Evolutionary conservation across 35 echinoderm and acorn worm genomes (phyloP), one percentile per base, ranked within the genome.

Genomic region (Amphiura filiformis): DNA sequence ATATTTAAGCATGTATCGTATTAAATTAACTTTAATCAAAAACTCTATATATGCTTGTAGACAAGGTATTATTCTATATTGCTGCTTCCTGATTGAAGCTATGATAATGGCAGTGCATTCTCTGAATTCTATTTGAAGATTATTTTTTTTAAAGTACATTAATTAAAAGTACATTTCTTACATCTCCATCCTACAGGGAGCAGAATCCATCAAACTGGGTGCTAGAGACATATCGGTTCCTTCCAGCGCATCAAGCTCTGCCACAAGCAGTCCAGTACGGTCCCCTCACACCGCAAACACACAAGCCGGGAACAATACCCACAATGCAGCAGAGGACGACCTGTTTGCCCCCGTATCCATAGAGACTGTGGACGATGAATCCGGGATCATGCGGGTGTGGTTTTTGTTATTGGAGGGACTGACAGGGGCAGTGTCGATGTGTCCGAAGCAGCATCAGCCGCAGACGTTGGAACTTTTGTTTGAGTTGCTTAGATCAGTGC

Each of bases 351-450:
- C 93, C 17, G 94, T 34, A 57, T 47, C 75, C n/a, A 80, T 92
- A 23, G 96, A 98, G 82, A 35, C 75, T 23, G 86, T 98, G 0
- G 96, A 98, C 81, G 96, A 98, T 90, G 85, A 91, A 37, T 91
- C 89, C 23, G 96, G 96, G 20, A 87, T 98, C 39, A 92, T 94
- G 30, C 83, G 92, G 81, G 96, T 98, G n/a, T 98, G 96, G 96
- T 98, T 94, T 75, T 90, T 98, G 1, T 79, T 98, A 0, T 65
- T 98, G 35, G 96, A 98, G 76, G 96, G 95, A 15, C 75, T 98
- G 31, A 94, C 96, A 13, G 96, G 92, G 9, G 92, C 96, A 34
- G 96, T 98, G 81, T 87, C 96, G 2, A 89, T 89, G 13, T 98
- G 96, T 78, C 92, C 96, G n/a, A 77, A 89, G 34, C 76, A 91